These are phyloP conservation scores for Phylloscopus trochiloides DNA, from an alignment of 2,113 vertebrate species.

Conservation along the genomic window DNA sequence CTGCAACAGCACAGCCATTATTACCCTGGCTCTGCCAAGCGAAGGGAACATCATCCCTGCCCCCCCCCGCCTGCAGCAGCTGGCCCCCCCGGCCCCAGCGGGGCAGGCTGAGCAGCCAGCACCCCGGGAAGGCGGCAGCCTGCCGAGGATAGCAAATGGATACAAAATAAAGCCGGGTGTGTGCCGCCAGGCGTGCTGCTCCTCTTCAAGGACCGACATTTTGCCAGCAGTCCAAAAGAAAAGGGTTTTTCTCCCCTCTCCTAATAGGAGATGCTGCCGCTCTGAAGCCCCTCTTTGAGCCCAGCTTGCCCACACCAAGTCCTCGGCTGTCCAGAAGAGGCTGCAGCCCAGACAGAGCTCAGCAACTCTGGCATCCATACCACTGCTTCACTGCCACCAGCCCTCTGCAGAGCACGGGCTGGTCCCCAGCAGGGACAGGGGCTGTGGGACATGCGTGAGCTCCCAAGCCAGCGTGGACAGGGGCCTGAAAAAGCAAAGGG, in stretches of 20 bases:
- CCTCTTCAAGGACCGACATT: not conserved
- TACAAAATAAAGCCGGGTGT: not conserved
- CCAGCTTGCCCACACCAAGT: not conserved
- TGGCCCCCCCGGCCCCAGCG: not conserved
- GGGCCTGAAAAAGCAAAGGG: not conserved
- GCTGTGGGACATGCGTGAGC: rapidly evolving
- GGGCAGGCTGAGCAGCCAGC: not conserved
- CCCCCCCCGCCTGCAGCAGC: not conserved
- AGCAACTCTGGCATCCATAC: not conserved
- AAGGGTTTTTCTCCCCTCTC: rapidly evolving
- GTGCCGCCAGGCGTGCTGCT: not conserved
- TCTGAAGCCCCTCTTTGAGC: not conserved
- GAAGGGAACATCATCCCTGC: not conserved
- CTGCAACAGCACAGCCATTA: not conserved
- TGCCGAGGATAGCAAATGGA: conserved; percentile 8
- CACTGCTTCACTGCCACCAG: not conserved
- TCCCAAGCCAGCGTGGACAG: not conserved
- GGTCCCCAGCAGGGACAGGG: not conserved
- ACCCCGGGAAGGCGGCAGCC: not conserved
- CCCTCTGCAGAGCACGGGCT: rapidly evolving
- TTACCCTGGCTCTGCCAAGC: not conserved
- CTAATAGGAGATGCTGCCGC: not conserved
- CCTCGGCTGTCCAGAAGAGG: rapidly evolving
- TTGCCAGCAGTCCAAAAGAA: not conserved
- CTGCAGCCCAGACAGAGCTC: not conserved